Base-by-base conservation (phyloP, 1,140 invertebrate genomes). In the Drosophila takahashii region DNA sequence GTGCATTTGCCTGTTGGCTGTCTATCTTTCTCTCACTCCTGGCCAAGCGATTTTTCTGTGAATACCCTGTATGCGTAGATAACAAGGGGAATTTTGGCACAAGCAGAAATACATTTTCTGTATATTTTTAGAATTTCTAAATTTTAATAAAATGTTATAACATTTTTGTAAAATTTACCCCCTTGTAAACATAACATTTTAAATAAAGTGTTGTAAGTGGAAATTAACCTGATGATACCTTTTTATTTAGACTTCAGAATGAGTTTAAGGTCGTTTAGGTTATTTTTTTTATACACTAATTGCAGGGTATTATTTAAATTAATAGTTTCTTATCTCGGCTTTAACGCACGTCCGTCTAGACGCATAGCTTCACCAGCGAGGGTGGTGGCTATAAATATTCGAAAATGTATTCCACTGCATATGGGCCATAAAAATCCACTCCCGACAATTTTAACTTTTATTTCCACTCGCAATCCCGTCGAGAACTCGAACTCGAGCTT, bases 1-100 rank as follows among this genome's bases (percentile, higher is more conserved):
- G 67, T 84, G 52, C 67, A 89, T 89, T 73, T 84, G 72, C 61
- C 84, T 84, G 83, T 66, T 72, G 42, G 48, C 64, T 87, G 78
- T 86, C 81, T 69, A 79, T 83, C 62, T 53, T 15, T 37, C 45
- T 66, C 74, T 66, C 61, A 32, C 56, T 70, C 27, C 36, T 39
- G 36, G 59, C 16, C 32, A 57, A 57, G 60, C 48, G 48, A 79
- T 65, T 73, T 73, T 70, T 62, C 58, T 32, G 7, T 13, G 4
- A 11, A 39, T 61, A 62, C 36, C n/a, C 18, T 10, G 8, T n/a
- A 3, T 9, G 3, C 58, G 2, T 4, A 22, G 26, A 11, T 26
- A 5, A 22, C 9, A 13, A 13, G 9, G 53, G 10, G 10, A 41
- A 48, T 4, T 32, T 32, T 1, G n/a, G 27, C 0, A 16, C 16